Conservation (phyloP, 1,140 invertebrate species). For the Zaprionus lachaisei region DNA sequence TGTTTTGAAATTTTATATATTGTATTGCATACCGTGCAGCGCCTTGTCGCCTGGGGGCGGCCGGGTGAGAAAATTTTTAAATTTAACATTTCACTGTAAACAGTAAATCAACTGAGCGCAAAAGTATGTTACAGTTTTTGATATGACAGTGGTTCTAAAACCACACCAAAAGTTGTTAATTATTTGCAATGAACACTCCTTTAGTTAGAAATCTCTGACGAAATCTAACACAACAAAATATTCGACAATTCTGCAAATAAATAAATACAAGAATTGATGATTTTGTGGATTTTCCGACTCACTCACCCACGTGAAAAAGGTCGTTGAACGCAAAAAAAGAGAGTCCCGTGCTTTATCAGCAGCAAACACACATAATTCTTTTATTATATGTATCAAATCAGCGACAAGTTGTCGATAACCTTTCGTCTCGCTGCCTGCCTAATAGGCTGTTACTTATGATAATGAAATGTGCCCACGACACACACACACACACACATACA, state of each 20-base stretch:
- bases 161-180: background rate
- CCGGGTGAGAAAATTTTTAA: too few species aligned
- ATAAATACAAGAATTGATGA: too few species aligned
- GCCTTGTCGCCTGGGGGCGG: too few species aligned
- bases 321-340: background rate
- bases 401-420: slow-evolving; percentile 17
- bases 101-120: too few species aligned
- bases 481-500: background rate
- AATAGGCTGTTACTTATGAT: slow-evolving; percentile 29
- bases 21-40: too few species aligned
- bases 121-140: too few species aligned
- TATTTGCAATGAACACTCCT: background rate
- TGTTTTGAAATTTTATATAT: too few species aligned
- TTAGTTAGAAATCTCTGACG: background rate
- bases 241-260: background rate
- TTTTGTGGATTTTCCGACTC: too few species aligned
- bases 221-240: background rate
- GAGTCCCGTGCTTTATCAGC: background rate
- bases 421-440: background rate
- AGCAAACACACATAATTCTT: slow-evolving; percentile 4
- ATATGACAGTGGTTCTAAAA: background rate
- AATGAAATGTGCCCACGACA: slow-evolving; percentile 21
- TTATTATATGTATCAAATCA: slow-evolving; percentile 19
- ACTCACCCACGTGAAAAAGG: background rate
- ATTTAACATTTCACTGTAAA: too few species aligned